These are phyloP conservation scores for Sycophila texana DNA, from an alignment of 2,888 invertebrate species.

Conservation along the genomic window DNA sequence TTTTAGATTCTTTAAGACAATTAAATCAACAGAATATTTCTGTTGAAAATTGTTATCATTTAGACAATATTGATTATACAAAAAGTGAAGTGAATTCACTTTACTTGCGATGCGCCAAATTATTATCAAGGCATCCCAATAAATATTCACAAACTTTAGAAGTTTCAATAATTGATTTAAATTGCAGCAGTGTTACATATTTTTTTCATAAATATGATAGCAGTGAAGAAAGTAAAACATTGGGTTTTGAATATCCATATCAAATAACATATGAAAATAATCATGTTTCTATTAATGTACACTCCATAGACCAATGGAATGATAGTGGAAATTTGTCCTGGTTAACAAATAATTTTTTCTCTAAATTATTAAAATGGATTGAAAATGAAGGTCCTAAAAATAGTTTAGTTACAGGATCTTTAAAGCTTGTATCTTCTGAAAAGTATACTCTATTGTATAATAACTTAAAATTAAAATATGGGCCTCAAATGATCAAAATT, in stretches of 20 bases:
- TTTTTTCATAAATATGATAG: constrained; percentile 77
- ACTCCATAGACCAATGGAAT: constrained; percentile 33
- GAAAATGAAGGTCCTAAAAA: constrained; percentile 71
- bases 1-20: constrained; percentile 66
- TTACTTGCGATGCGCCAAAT: constrained; percentile 74
- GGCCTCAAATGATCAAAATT: constrained; percentile 83
- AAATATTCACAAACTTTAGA: constrained; percentile 75
- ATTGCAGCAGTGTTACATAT: constrained; percentile 68
- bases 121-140: constrained; percentile 72
- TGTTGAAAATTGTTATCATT: constrained; percentile 36
- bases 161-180: constrained; percentile 72
- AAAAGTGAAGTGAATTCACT: constrained; percentile 58
- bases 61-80: constrained; percentile 51
- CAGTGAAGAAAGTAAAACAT: constrained; percentile 70
- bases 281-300: constrained; percentile 56
- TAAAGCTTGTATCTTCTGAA: constrained; percentile 82
- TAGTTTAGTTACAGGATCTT: constrained; percentile 75
- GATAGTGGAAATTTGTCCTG: constrained; percentile 73
- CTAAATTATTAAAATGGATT: constrained; percentile 82
- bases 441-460: constrained; percentile 85
- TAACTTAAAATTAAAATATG: constrained; percentile 87
- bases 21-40: constrained; percentile 56
- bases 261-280: constrained; percentile 61
- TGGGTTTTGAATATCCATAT: constrained; percentile 72
- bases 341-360: constrained; percentile 79